Base-by-base conservation (phyloP, 2,797 vertebrate genomes). In the Oryzias dopingdopingensis region DNA sequence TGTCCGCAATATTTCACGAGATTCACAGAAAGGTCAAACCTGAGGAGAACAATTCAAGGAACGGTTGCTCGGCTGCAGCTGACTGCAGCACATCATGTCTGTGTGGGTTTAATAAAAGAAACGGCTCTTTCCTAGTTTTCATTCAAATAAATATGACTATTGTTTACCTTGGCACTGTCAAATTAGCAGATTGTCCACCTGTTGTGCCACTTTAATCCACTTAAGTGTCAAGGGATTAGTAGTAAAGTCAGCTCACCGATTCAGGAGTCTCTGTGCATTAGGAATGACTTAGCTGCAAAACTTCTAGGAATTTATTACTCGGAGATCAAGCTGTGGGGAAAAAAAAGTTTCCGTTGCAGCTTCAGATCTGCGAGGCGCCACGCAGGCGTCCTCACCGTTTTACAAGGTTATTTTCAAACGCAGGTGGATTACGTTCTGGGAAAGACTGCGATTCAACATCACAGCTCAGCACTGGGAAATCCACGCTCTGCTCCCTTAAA, bases 341-440 rank as follows among this genome's bases (percentile, higher is more conserved):
- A 49, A 49, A 32, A 42, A 17, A 0, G 10, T 49, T 62, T 49
- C 49, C 29, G 23, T 18, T 14, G 50, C 52, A n/a, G 55, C 46
- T 52, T 59, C 40, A 45, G 53, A 7, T 26, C 61, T n/a, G 55
- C 47, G 23, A 56, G 57, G 15, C 29, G 29, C 40, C 3, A 10
- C 48, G 29, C 62, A 50, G 65, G 62, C 64, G 66, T 49, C 52
- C 49, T 53, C 42, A 29, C 62, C n/a, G 57, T 48, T 50, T 42
- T 16, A 56, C 70, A 77, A 74, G 42, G 83, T 75, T 87, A 88
- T 88, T 90, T 88, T 65, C 23, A 84, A 85, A 64, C 70, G 57
- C 58, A 2, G 42, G 37, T 54, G 81, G 88, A 89, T 89, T 83
- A 89, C 45, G 0, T 75, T 79, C 74, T 67, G 71, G 49, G 44